Conservation (phyloP, 1,140 invertebrate genomes). For the Propsilocerus akamusi region DNA sequence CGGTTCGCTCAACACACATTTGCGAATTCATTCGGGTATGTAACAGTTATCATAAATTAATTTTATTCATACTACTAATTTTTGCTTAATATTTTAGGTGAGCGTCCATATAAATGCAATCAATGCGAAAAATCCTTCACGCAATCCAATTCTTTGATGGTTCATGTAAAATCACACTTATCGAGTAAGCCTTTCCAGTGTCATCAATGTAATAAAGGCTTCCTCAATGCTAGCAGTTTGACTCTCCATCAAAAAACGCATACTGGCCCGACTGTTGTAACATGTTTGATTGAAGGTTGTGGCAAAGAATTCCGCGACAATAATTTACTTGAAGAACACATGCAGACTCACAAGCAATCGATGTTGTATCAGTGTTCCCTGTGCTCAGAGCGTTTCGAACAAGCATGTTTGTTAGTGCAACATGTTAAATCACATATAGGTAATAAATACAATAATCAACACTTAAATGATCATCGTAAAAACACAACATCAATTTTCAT, state of each 20-base stretch:
- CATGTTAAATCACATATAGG: constrained; percentile 39
- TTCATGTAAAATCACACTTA: constrained; percentile 48
- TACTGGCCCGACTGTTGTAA: constrained; percentile 14
- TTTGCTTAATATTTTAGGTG: too few species aligned
- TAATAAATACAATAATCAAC: constrained; percentile 18
- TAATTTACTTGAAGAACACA: constrained; percentile 19
- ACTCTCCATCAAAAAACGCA: constrained; percentile 20
- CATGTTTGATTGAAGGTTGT: constrained; percentile 15
- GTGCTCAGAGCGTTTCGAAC: constrained; percentile 36
- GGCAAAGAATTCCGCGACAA: constrained; percentile 21
- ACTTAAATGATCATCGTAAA: not conserved
- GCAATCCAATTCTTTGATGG: constrained; percentile 44
- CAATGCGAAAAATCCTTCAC: constrained; percentile 40
- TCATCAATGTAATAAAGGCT: constrained; percentile 30
- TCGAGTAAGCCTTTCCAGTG: constrained; percentile 48
- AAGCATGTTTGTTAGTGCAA: constrained; percentile 34
- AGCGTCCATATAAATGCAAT: constrained; percentile 24
- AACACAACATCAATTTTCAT: not conserved
- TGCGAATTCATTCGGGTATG: constrained; percentile 64
- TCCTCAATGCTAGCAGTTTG: constrained; percentile 21
- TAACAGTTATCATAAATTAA: constrained; percentile 4
- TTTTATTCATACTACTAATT: constrained; percentile 8
- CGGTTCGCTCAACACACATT: constrained; percentile 61
- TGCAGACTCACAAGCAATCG: constrained; percentile 19
- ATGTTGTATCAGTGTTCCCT: constrained; percentile 32